Conservation (phyloP, 2,797 vertebrate genomes). For the Pterois miles region DNA sequence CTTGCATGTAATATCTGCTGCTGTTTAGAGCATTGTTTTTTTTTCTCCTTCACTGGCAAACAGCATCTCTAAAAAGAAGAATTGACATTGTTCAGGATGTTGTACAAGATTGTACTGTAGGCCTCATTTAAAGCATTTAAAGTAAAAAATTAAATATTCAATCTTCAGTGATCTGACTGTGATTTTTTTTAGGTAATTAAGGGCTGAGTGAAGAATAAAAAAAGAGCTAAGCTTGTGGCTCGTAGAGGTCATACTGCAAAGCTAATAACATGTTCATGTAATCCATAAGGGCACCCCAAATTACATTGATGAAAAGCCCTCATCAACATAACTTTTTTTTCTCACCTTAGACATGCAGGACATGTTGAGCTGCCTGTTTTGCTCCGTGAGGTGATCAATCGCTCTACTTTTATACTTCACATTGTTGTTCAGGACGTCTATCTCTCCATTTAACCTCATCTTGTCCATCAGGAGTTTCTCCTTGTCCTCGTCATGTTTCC, state of each 20-base stretch:
- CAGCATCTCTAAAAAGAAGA: neutral
- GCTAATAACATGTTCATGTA: neutral
- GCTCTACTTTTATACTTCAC: slow-evolving; percentile 67
- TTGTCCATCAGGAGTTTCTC: slow-evolving; percentile 77
- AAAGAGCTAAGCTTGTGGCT: neutral
- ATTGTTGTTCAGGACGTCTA: slow-evolving; percentile 35
- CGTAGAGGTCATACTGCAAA: neutral
- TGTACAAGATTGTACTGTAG: neutral
- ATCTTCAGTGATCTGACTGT: neutral
- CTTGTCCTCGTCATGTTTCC: slow-evolving; percentile 64
- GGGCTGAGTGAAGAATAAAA: neutral
- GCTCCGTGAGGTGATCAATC: slow-evolving; percentile 55
- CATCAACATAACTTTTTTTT: too few species aligned
- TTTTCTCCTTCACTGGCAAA: neutral
- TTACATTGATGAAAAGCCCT: too few species aligned
- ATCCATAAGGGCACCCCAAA: neutral
- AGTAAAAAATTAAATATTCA: neutral
- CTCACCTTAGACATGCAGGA: slow-evolving; percentile 65
- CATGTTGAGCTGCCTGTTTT: slow-evolving; percentile 64
- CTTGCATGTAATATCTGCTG: neutral
- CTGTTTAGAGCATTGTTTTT: neutral
- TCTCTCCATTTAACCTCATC: slow-evolving; percentile 56
- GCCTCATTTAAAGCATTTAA: neutral
- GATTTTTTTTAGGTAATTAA: neutral
- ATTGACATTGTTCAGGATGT: neutral